phyloP scores from a whole-genome alignment of 2,113 vertebrate genomes.

The Pteruthius melanotis region DNA sequence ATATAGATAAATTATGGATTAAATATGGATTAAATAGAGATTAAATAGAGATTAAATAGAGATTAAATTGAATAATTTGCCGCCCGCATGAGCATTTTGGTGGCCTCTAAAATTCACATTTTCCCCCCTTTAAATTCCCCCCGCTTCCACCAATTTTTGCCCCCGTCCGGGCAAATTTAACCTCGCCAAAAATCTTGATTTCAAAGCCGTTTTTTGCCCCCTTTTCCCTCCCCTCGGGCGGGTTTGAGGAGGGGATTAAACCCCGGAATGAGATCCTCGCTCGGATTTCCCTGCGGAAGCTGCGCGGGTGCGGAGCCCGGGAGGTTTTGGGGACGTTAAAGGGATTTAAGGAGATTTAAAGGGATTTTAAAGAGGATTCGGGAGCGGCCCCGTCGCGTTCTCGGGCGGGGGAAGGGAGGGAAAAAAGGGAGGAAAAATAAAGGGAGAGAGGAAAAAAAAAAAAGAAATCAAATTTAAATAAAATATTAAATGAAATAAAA shows the following conservation, averaged over 20 bases:
- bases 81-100: not conserved
- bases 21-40: no score
- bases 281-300: no score
- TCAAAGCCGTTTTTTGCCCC: not conserved
- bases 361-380: not conserved
- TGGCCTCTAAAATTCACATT: not conserved
- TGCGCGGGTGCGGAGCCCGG: not conserved
- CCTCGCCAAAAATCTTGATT: not conserved
- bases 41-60: no score
- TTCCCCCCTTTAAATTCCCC: not conserved
- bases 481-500: not conserved
- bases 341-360: not conserved
- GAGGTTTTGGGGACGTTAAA: not conserved
- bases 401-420: not conserved
- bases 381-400: no score
- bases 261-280: no score
- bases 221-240: not conserved
- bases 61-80: not conserved
- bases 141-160: not conserved
- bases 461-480: not conserved
- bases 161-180: not conserved
- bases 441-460: accelerated
- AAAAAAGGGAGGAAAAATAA: not conserved
- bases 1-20: no score
- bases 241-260: not conserved